phyloP scores from a whole-genome alignment of 2,797 vertebrate genomes.

The Neosilurus hyrtlii region DNA sequence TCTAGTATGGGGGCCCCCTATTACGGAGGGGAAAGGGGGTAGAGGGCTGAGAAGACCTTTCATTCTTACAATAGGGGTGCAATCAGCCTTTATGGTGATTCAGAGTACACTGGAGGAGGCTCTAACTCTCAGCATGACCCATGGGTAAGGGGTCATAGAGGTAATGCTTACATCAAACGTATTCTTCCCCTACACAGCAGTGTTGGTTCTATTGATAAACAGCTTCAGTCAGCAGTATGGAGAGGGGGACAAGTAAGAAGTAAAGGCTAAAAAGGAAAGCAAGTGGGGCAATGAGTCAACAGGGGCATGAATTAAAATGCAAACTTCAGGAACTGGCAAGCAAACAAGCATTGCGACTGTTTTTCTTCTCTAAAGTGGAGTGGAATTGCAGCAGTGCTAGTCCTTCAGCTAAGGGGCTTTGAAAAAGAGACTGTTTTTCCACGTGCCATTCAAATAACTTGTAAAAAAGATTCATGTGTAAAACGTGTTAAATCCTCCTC shows the following conservation, averaged over 20 bases:
- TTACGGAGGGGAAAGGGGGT: conserved; percentile 63
- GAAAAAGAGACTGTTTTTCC: conserved; percentile 33
- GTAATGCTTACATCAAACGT: conserved; percentile 75
- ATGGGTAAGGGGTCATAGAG: conserved; percentile 69
- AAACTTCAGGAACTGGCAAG: conserved; percentile 55
- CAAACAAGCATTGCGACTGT: conserved; percentile 53
- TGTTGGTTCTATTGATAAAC: conserved; percentile 70
- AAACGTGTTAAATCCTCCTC: conserved; percentile 17
- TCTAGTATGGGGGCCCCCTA: conserved; percentile 63
- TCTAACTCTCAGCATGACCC: conserved; percentile 50
- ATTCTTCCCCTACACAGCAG: conserved; percentile 67
- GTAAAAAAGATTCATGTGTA: conserved; percentile 31
- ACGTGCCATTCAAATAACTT: conserved; percentile 34
- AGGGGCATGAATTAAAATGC: conserved; percentile 68
- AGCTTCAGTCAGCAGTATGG: conserved; percentile 62
- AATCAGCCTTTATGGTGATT: conserved; percentile 53
- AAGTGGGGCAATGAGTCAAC: conserved; percentile 60
- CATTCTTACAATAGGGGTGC: conserved; percentile 64
- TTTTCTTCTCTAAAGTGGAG: conserved; percentile 51
- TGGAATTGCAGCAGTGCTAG: conserved; percentile 60
- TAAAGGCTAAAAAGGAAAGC: conserved; percentile 43
- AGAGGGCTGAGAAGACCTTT: conserved; percentile 55
- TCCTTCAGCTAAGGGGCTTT: conserved; percentile 35
- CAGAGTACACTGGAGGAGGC: conserved; percentile 51
- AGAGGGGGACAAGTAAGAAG: conserved; percentile 39